A percentile compares a stretch with the other conserved stretches of the same genome.
These are phyloP conservation scores for Tringa solitaria DNA, from an alignment of 2,113 vertebrate genomes.

Conservation along the genomic window DNA sequence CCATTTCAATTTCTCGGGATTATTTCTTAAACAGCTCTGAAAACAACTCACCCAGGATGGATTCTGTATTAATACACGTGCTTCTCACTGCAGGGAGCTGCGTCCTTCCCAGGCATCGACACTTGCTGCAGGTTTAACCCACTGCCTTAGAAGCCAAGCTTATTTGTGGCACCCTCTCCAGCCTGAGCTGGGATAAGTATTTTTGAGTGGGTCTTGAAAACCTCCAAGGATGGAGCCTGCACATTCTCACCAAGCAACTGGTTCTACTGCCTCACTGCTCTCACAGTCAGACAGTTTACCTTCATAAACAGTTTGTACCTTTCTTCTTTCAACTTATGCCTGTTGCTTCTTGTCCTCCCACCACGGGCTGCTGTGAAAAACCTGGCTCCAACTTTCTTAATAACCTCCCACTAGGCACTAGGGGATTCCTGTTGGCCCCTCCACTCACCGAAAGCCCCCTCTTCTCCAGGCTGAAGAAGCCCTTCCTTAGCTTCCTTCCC, in stretches of 20 bases:
- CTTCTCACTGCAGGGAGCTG: neutral
- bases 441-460: neutral
- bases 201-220: neutral
- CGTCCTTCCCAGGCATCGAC: fast-evolving
- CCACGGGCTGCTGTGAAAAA: neutral
- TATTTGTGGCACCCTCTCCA: neutral
- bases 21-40: neutral
- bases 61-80: neutral
- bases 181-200: neutral
- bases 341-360: neutral
- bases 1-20: neutral
- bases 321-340: neutral
- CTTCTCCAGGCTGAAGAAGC: neutral
- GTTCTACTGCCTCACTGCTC: neutral
- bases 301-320: neutral
- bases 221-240: neutral
- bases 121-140: neutral
- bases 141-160: neutral
- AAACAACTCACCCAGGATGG: neutral
- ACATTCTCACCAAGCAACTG: neutral
- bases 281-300: neutral
- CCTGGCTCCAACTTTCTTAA: neutral
- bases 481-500: no score
- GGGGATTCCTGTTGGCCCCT: neutral
- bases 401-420: neutral